A percentile compares a stretch with the other conserved stretches of the same genome.
These are phyloP conservation scores for Nannoperca australis DNA, from an alignment of 2,797 vertebrate genomes.

Conservation along the genomic window DNA sequence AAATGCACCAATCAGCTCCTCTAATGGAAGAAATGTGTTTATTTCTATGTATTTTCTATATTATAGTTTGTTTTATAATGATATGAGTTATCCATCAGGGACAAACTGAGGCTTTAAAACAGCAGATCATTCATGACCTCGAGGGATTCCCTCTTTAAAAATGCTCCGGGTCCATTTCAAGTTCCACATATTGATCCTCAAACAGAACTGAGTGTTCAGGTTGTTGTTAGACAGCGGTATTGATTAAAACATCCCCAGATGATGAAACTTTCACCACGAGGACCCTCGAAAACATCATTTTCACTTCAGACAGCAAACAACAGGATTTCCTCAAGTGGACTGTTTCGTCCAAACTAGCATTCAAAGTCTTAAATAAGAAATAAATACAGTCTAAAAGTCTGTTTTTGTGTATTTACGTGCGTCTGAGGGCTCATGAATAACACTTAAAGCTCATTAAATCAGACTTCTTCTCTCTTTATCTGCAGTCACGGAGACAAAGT, in stretches of 20 bases:
- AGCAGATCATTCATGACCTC: no score
- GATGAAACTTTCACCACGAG: no score
- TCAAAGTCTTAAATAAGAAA: not conserved
- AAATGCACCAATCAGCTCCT: not conserved
- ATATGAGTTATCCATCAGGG: not conserved
- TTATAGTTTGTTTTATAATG: no score
- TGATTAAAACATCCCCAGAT: not conserved
- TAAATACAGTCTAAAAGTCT: not conserved
- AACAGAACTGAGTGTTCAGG: not conserved
- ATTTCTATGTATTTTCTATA: no score
- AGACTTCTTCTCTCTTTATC: not conserved
- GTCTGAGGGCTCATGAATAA: constrained; percentile 19
- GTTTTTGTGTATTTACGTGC: not conserved
- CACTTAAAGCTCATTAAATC: constrained; percentile 40
- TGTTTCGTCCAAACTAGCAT: not conserved
- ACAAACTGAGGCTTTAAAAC: not conserved
- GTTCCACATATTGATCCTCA: no score
- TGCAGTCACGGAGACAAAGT: not conserved
- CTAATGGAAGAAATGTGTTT: not conserved
- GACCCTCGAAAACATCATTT: no score
- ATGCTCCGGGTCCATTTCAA: no score
- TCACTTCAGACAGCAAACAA: not conserved
- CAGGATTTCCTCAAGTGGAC: not conserved
- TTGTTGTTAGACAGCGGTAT: not conserved
- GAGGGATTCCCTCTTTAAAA: no score